Evolutionary conservation across 53 echinoderm and acorn worm genomes (phyloP), one percentile per base, ranked within the genome.

Genomic region (Henricia sp.): DNA sequence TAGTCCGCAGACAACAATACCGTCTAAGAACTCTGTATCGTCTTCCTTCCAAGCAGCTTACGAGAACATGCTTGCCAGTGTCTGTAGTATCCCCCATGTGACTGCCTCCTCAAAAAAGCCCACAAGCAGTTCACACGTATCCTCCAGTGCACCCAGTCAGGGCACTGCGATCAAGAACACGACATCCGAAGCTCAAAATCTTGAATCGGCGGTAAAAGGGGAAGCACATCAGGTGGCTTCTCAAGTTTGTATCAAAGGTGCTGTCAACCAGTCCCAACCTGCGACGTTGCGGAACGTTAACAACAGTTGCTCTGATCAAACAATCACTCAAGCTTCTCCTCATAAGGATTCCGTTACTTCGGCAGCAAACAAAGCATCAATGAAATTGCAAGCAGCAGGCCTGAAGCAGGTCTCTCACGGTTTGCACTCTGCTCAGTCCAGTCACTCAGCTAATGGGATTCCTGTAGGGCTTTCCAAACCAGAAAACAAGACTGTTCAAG

Each of bases 41-140:
- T 60, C 89, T 40, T 74, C 89, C 24, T 89, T 67, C 84, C 83
- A 89, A 71, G 89, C 89, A 32, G 89, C 83, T 42, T 89, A 89
- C 51, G 66, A 72, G 52, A 89, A 67, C 52, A 86, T 86, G 85
- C 76, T 86, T 53, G 86, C 86, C 42, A 86, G 86, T 52, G 86
- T 68, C 1, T 63, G 86, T 43, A 86, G 86, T 36, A 67, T 86
- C 23, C 86, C 86, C 20, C 67, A 76, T 25, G 74, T 86, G 66
- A 86, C 75, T 33, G 62, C 80, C 64, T 30, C 48, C 20, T 64
- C 80, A 14, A 73, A 85, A 36, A 58, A 86, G 67, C 75, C 68
- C 52, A 4, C 19, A 46, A 82, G 66, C 32, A 51, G 66, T 30
- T 17, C 29, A 2, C 82, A 50, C 4, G 1, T 48, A 17, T 41